Evolutionary conservation across 2,797 vertebrate genomes (phyloP).

Genomic region (Mus spretus): DNA sequence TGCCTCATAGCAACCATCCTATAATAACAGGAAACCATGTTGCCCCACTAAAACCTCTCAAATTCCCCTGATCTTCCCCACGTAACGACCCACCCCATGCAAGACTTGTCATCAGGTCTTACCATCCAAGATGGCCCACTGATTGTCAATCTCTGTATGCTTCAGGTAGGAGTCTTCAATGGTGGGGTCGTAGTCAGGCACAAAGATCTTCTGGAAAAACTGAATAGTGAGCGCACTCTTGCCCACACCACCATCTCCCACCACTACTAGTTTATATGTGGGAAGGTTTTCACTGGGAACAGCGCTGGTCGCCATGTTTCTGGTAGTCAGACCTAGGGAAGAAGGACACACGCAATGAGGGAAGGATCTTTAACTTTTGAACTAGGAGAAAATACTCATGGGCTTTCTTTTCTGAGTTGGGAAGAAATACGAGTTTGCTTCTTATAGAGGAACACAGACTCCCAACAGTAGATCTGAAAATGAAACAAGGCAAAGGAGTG

Average conservation of each 20-base stretch:
- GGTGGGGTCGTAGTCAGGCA: constrained; percentile 99
- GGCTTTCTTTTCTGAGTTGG: background rate
- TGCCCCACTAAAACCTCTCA: background rate
- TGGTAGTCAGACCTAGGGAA: constrained; percentile 84
- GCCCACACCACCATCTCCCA: constrained; percentile 98
- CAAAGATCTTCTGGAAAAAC: constrained; percentile 99
- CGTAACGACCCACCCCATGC: rapidly evolving
- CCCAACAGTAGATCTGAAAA: constrained; percentile 1
- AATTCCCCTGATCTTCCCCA: background rate
- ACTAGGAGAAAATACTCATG: background rate
- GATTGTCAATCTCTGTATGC: constrained; percentile 98
- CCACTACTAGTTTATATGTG: constrained; percentile 99
- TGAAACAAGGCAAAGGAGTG: background rate
- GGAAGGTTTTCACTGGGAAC: constrained; percentile 99
- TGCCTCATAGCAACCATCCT: background rate
- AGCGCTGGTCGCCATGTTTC: constrained; percentile 96
- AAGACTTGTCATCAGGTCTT: constrained; percentile 78
- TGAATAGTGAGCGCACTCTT: constrained; percentile 99
- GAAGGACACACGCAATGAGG: constrained; percentile 72
- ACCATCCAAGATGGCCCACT: constrained; percentile 99
- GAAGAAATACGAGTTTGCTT: background rate
- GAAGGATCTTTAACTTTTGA: background rate
- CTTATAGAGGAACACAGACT: background rate
- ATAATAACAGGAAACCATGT: background rate
- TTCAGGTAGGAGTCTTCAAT: constrained; percentile 99